Percentiles rank a stretch among this genome's conserved stretches.
These are phyloP conservation scores for Globodera ellingtonae DNA, from an alignment of 1,140 invertebrate species.

Conservation along the genomic window DNA sequence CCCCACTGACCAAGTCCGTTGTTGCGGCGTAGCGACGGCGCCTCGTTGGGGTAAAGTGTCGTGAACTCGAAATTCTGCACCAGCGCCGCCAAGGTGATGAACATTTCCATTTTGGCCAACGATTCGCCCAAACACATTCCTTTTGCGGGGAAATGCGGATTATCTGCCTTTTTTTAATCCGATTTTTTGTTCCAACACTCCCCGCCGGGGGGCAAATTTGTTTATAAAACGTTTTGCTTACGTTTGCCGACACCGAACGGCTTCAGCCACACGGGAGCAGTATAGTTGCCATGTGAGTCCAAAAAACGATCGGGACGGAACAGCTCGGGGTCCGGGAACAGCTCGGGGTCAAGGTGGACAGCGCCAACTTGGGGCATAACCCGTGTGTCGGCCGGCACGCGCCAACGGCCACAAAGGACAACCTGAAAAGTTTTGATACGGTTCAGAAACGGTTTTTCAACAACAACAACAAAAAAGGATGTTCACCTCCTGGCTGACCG, in stretches of 20 bases:
- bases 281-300: conserved; percentile 34
- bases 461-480: conserved; percentile 6
- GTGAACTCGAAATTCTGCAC: conserved; percentile 62
- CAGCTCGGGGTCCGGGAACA: conserved; percentile 61
- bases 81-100: conserved; percentile 60
- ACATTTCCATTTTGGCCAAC: conserved; percentile 66
- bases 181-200: conserved; percentile 13
- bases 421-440: conserved; percentile 1
- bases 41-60: background rate
- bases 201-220: background rate
- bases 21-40: background rate
- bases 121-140: conserved; percentile 61
- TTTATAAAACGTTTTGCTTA: conserved; percentile 13
- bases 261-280: conserved; percentile 36
- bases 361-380: conserved; percentile 52
- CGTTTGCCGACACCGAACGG: conserved; percentile 59
- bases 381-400: conserved; percentile 39
- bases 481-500: conserved; percentile 17
- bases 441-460: background rate
- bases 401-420: conserved; percentile 16
- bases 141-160: background rate
- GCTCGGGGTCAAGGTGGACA: conserved; percentile 52
- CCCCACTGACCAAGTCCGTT: background rate
- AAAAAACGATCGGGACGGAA: conserved; percentile 66
- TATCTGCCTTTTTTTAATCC: background rate